A percentile compares a stretch with the other conserved stretches of the same genome.
These are phyloP conservation scores for Drosophila subpulchrella DNA, from an alignment of 1,140 invertebrate species.

Conservation along the genomic window DNA sequence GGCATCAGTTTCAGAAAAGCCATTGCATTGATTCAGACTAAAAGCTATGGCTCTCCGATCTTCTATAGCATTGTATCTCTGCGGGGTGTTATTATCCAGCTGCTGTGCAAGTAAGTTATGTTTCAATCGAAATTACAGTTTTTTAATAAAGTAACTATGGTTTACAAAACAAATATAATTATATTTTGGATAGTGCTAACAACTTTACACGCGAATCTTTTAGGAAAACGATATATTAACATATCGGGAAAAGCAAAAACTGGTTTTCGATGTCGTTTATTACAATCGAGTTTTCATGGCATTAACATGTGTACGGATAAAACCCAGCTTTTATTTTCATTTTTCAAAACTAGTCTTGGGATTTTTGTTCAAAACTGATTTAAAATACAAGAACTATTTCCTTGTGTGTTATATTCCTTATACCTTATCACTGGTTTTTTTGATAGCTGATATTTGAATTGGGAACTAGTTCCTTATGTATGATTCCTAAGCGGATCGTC, in stretches of 20 bases:
- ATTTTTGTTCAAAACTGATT: not conserved
- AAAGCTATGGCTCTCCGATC: constrained; percentile 9
- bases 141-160: not conserved
- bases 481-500: too few species aligned
- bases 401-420: too few species aligned
- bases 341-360: not conserved
- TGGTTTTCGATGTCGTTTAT: not conserved
- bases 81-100: not conserved
- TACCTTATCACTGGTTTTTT: too few species aligned
- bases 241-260: constrained; percentile 1
- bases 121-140: not conserved
- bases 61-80: not conserved
- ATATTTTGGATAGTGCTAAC: too few species aligned
- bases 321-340: not conserved
- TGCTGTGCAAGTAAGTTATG: constrained; percentile 11
- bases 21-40: not conserved
- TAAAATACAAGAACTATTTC: too few species aligned
- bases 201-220: too few species aligned
- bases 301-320: not conserved
- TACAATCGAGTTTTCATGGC: not conserved
- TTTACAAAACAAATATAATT: too few species aligned
- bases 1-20: not conserved
- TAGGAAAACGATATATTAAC: not conserved
- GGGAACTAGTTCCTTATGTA: too few species aligned
- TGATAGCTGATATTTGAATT: too few species aligned